These are phyloP conservation scores for Girardinus metallicus DNA, from an alignment of 2,797 vertebrate genomes.

Conservation along the genomic window DNA sequence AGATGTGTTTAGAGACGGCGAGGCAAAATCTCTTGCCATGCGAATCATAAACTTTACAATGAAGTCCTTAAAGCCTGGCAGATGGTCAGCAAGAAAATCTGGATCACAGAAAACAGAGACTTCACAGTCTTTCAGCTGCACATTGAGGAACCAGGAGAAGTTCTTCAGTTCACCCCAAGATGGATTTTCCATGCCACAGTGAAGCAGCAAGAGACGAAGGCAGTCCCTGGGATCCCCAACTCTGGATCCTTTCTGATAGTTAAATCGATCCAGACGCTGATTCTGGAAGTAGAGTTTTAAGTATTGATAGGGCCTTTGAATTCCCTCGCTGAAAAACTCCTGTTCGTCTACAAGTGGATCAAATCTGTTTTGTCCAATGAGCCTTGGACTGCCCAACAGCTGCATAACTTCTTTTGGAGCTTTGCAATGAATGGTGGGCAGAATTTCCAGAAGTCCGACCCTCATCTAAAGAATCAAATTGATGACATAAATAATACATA, in stretches of 20 bases:
- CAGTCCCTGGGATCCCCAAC: constrained; percentile 71
- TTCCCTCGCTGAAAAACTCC: constrained; percentile 76
- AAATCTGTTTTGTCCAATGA: constrained; percentile 12
- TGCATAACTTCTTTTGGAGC: constrained; percentile 71
- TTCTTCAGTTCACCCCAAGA: constrained; percentile 86
- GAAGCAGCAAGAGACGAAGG: constrained; percentile 70
- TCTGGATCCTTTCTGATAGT: constrained; percentile 52
- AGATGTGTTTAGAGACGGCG: constrained; percentile 77
- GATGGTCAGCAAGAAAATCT: constrained; percentile 63
- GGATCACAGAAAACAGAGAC: constrained; percentile 82
- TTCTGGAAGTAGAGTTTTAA: constrained; percentile 61
- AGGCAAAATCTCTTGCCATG: constrained; percentile 85
- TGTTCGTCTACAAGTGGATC: constrained; percentile 78
- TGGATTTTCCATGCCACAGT: constrained; percentile 78
- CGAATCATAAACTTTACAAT: constrained; percentile 84
- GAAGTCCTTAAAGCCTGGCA: constrained; percentile 82
- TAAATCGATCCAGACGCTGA: constrained; percentile 74
- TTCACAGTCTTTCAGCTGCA: constrained; percentile 83
- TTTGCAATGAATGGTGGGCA: constrained; percentile 79
- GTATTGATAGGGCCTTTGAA: constrained; percentile 85
- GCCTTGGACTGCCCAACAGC: constrained; percentile 32
- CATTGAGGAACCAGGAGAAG: constrained; percentile 84
- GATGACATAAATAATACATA: background rate
- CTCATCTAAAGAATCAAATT: constrained; percentile 55
- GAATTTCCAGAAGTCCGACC: constrained; percentile 74